Evolutionary conservation across 2,888 invertebrate species (phyloP).

Genomic region (Prosopocoilus inquinatus): DNA sequence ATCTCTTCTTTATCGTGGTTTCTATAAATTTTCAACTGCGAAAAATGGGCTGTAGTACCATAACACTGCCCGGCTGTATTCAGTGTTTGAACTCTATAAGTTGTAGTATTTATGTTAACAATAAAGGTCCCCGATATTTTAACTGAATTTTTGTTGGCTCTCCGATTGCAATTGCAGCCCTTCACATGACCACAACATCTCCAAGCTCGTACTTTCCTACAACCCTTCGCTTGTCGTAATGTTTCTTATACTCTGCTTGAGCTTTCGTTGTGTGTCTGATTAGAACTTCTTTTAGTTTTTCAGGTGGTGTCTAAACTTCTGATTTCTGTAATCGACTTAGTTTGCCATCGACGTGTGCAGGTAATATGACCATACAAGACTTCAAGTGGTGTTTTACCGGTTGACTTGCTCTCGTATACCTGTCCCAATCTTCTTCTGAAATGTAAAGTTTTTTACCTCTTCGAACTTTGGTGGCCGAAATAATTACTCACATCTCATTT

Average conservation of each 20-base stretch:
- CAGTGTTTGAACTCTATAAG: conserved; percentile 1
- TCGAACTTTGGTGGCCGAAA: too few species aligned
- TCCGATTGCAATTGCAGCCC: conserved; percentile 1
- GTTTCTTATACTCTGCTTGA: background rate
- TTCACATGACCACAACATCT: conserved; percentile 3
- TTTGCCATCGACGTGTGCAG: background rate
- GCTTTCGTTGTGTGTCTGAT: background rate
- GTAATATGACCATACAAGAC: conserved; percentile 18
- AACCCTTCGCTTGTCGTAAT: background rate
- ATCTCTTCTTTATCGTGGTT: background rate
- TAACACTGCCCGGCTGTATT: background rate
- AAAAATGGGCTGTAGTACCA: background rate
- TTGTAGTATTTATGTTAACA: conserved; percentile 5
- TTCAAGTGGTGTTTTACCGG: conserved; percentile 24
- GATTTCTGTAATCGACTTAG: too few species aligned
- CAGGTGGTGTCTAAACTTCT: too few species aligned
- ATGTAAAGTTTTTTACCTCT: too few species aligned
- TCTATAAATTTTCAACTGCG: background rate
- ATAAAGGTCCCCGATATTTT: conserved; percentile 9
- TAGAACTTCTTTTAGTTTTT: background rate
- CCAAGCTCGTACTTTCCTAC: background rate
- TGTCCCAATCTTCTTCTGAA: conserved; percentile 15
- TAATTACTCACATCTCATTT: too few species aligned
- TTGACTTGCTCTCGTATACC: conserved; percentile 22
- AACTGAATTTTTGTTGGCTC: background rate